Percentiles rank a stretch among this genome's conserved stretches.
Conservation (phyloP, 92 coral and sea anemone species). For the Umimayanthus kanabou region DNA sequence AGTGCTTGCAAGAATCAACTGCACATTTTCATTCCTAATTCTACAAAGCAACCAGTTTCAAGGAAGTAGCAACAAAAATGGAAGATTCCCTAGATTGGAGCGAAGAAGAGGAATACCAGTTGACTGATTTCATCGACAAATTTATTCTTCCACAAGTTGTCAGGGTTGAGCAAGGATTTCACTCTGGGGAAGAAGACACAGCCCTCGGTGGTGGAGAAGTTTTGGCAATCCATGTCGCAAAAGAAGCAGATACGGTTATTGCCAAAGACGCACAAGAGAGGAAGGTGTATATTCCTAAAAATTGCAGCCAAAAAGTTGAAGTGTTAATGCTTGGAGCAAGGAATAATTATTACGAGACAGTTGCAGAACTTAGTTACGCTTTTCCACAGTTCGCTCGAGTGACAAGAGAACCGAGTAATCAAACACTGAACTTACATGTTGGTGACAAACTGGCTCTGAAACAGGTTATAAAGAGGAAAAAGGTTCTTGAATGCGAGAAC, state of each 20-base stretch:
- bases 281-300: neutral
- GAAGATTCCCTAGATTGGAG: conserved; percentile 30
- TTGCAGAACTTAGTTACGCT: neutral
- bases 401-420: neutral
- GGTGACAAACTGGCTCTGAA: conserved; percentile 2
- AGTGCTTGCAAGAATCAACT: no score
- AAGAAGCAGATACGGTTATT: conserved; percentile 25
- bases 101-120: conserved; percentile 35
- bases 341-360: neutral
- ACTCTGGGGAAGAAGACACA: conserved; percentile 26
- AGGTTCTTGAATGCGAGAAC: conserved; percentile 10
- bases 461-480: neutral
- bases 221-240: conserved; percentile 39
- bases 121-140: conserved; percentile 32
- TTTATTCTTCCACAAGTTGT: conserved; percentile 47
- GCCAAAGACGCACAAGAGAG: conserved; percentile 38
- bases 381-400: conserved; percentile 1
- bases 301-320: conserved; percentile 29
- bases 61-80: neutral
- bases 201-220: conserved; percentile 47
- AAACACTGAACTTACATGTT: neutral
- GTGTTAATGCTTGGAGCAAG: conserved; percentile 23
- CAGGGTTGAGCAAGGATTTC: conserved; percentile 38
- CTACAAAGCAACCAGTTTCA: no score
- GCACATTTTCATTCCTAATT: no score